A percentile compares a stretch with the other conserved stretches of the same genome.
phyloP scores from a whole-genome alignment of 2,113 vertebrate species.

The Arenaria interpres region DNA sequence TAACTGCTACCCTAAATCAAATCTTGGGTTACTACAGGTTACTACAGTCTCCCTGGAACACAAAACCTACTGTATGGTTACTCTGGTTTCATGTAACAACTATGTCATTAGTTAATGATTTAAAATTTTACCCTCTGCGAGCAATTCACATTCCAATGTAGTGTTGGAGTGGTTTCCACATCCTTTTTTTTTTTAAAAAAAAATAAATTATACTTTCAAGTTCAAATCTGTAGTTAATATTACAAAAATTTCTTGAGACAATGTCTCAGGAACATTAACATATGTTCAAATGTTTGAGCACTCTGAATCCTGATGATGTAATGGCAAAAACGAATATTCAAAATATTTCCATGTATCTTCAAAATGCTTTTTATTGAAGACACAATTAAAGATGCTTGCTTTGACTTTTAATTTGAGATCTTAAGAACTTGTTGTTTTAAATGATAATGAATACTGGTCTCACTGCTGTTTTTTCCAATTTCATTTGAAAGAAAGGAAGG shows the following conservation, averaged over 20 bases:
- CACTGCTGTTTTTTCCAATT: neutral
- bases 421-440: neutral
- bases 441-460: neutral
- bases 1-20: conserved; percentile 22
- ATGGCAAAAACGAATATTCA: neutral
- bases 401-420: neutral
- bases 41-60: neutral
- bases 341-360: neutral
- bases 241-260: neutral
- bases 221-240: neutral
- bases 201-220: neutral
- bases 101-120: conserved; percentile 61
- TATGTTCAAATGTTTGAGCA: neutral
- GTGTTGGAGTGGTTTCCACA: neutral
- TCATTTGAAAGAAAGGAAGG: neutral
- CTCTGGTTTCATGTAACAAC: conserved; percentile 56
- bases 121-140: conserved; percentile 34
- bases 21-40: conserved; percentile 31
- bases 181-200: no score
- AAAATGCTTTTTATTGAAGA: neutral
- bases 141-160: conserved; percentile 19
- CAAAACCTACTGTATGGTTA: conserved; percentile 14
- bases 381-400: neutral
- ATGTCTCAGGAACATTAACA: neutral
- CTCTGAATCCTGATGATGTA: neutral